Base-by-base conservation (phyloP, 1,140 invertebrate genomes). In the Rhopalosiphum padi region DNA sequence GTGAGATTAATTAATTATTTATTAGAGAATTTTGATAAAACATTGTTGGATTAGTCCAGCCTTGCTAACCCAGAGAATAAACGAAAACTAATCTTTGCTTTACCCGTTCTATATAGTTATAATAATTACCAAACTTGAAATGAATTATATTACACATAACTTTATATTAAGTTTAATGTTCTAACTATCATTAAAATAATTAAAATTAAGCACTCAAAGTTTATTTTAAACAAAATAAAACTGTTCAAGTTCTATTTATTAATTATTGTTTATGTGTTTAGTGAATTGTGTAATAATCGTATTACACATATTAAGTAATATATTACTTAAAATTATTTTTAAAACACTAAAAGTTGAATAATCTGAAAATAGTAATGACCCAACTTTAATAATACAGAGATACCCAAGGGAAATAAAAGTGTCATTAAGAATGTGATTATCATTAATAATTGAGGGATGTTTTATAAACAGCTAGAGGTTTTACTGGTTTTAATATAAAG, bases 1-100 rank as follows among this genome's bases (percentile, higher is more conserved):
- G 95, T 95, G 94, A 95, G 95, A 37, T 35, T 37, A 89, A 46
- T 87, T 87, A 48, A 87, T 87, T 51, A 87, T n/a, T 87, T 46
- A 83, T 37, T 37, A 83, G 77, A 35, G 35, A 8, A 37, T 77
- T 77, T 77, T 77, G n/a, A 77, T 77, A 77, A 6, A 43, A 43
- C 30, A 46, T 46, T 46, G 11, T 87, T 46, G 23, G 25, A 11
- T 86, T 48, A 43, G 43, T n/a, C 43, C 11, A 87, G 25, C 18
- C 21, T 35, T 18, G 86, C 18, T 22, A 35, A 48, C 46, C 48
- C n/a, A 21, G 43, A n/a, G 3, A 86, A 86, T n/a, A 77, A n/a
- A 77, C n/a, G 30, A 77, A 48, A 48, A 87, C 46, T 48, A 35
- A 87, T 48, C 2, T n/a, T 87, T 87, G 5, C n/a, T 8, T 48